Evolutionary conservation across 2,888 invertebrate genomes (phyloP), one percentile per base, ranked within the genome.

Genomic region (Pelosia muscerda): DNA sequence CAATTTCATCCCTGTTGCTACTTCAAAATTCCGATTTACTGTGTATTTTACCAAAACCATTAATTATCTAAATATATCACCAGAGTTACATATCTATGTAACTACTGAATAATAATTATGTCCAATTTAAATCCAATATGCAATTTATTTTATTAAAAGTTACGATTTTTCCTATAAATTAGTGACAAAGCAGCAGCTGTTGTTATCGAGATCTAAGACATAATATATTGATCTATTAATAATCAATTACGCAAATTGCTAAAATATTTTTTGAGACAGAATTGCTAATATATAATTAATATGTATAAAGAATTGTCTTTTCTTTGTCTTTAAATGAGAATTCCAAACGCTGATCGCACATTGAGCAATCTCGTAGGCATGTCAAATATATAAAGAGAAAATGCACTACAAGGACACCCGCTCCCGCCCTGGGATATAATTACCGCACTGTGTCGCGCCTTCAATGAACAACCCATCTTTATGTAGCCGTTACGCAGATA

Each of bases 381-480:
- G 81, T 82, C 78, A 81, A 68, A 76, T 84, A 82, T 87, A 88
- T 86, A 85, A 85, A 84, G 82, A 85, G 84, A 85, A 83, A 81
- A 81, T 84, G 86, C 82, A 75, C n/a, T n/a, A n/a, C 78, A 84
- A 81, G 79, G 82, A 82, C 73, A 61, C 49, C 34, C 15, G 31
- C 9, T 11, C 68, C 68, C 76, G 73, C 76, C 79, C 71, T 69
- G 75, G 75, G 78, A 80, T 84, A 84, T 88, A 88, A 90, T 89
- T 90, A 90, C 88, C 77, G 83, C 81, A 85, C 84, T 68, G 82
- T 88, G 87, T 85, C 86, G 86, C 81, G 85, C 83, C 82, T 78
- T 88, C 86, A 89, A 90, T 92, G 88, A 92, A 91, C 84, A 88
- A 84, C 82, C 85, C 86, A 86, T 88, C 87, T 91, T 92, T 92